phyloP scores from a whole-genome alignment of 2,113 vertebrate species.

The Microtus oregoni region DNA sequence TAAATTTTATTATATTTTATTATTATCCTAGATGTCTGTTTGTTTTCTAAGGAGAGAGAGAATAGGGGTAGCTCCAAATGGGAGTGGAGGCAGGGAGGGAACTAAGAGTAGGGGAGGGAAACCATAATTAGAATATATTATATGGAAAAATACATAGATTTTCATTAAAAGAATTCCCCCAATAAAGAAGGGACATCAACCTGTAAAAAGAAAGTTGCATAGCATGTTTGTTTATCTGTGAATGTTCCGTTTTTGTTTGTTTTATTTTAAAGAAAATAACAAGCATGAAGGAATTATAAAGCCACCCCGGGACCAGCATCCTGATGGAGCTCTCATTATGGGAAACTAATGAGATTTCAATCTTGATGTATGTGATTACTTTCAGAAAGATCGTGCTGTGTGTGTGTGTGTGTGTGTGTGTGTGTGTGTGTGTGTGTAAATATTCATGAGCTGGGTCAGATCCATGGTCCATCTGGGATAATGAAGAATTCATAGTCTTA shows the following conservation, averaged over 20 bases:
- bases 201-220: not conserved
- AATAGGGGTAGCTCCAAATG: not conserved
- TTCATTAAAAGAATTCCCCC: not conserved
- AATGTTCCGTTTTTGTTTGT: not conserved
- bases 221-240: slow-evolving; percentile 20
- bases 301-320: slow-evolving; percentile 45
- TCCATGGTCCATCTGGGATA: slow-evolving; percentile 53
- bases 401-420: slow-evolving; percentile 34
- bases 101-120: not conserved
- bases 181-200: not conserved
- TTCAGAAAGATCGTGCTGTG: slow-evolving; percentile 67
- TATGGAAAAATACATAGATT: not conserved
- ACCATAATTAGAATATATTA: not conserved
- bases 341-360: slow-evolving; percentile 74
- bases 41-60: not conserved
- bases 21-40: not conserved
- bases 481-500: slow-evolving; percentile 81
- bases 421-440: slow-evolving; percentile 50
- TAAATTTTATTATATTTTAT: not conserved
- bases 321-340: slow-evolving; percentile 67
- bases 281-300: slow-evolving; percentile 58
- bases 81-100: not conserved
- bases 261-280: not conserved
- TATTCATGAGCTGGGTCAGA: slow-evolving; percentile 80
- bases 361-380: slow-evolving; percentile 77